These are phyloP conservation scores for Trissoscelio sp. DNA, from an alignment of 2,888 invertebrate genomes.

Conservation along the genomic window DNA sequence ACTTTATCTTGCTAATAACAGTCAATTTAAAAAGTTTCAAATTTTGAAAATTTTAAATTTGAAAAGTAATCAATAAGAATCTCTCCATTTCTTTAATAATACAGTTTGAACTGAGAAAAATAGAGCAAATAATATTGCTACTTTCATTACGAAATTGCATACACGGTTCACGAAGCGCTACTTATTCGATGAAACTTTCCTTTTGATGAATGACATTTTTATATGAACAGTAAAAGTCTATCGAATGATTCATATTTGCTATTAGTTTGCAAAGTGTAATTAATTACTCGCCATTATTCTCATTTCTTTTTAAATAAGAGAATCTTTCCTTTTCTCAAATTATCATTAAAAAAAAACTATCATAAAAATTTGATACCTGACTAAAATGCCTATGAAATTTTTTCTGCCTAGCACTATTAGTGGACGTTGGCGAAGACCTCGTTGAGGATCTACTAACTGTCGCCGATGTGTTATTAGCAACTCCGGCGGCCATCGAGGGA, in stretches of 20 bases:
- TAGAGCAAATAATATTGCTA: too few species aligned
- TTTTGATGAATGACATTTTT: not conserved
- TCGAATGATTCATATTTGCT: too few species aligned
- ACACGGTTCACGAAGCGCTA: too few species aligned
- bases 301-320: too few species aligned
- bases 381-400: constrained; percentile 95
- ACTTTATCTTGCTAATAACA: too few species aligned
- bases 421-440: constrained; percentile 83
- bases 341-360: too few species aligned
- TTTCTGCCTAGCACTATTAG: constrained; percentile 91
- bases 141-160: too few species aligned
- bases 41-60: not conserved
- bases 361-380: constrained; percentile 84
- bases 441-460: constrained; percentile 78
- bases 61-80: not conserved
- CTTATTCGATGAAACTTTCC: not conserved
- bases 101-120: not conserved
- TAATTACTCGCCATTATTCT: too few species aligned
- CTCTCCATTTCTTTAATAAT: not conserved
- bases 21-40: too few species aligned
- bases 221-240: not conserved
- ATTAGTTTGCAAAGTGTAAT: too few species aligned
- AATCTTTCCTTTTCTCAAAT: too few species aligned
- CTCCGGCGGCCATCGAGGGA: constrained; percentile 82
- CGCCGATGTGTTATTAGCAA: constrained; percentile 77